Base-by-base conservation (phyloP, 2,797 vertebrate genomes). In the Clarias platycephalus region DNA sequence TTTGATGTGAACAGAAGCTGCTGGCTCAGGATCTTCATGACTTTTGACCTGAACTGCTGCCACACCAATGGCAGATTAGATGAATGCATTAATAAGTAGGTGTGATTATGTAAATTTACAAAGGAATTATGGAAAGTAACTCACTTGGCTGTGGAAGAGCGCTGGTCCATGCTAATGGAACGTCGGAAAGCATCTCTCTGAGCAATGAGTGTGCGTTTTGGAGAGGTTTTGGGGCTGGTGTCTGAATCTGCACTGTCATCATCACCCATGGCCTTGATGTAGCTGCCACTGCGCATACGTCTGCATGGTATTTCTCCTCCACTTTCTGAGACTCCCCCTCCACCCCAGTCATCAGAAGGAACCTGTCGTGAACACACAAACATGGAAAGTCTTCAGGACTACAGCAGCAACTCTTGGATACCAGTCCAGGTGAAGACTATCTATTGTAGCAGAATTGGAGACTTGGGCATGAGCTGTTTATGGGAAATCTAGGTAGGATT, bases 191-290 rank as follows among this genome's bases (percentile, higher is more conserved):
- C 96, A 31, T 99, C 97, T 84, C 97, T 95, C 90, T 98, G 96
- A 70, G 94, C 95, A 22, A 96, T 93, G 81, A 95, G 88, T 13
- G 93, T 93, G 1, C 96, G 96, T 91, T 98, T 97, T 84, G 97
- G 97, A 4, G 95, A 94, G 12, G 97, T 93, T 94, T 98, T 98
- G 84, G 97, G 91, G 89, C 97, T 99, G 92, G 95, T 92, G 3
- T 98, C 97, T 0, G 98, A 99, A 93, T 99, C 98, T 0, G 90
- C 96, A 0, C 97, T 99, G 93, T 99, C 98, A 55, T 99, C 98
- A 0, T 99, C 98, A 0, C 98, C 98, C 98, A 99, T 99, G 92
- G 98, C 98, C 94, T 99, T 99, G 93, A 99, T 99, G 94, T 99
- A 99, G 95, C 98, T 99, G 92, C 98, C 98, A 5, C 97, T 99